Evolutionary conservation across 2,113 vertebrate genomes (phyloP), one percentile per base, ranked within the genome.

Genomic region (Xenopus borealis): DNA sequence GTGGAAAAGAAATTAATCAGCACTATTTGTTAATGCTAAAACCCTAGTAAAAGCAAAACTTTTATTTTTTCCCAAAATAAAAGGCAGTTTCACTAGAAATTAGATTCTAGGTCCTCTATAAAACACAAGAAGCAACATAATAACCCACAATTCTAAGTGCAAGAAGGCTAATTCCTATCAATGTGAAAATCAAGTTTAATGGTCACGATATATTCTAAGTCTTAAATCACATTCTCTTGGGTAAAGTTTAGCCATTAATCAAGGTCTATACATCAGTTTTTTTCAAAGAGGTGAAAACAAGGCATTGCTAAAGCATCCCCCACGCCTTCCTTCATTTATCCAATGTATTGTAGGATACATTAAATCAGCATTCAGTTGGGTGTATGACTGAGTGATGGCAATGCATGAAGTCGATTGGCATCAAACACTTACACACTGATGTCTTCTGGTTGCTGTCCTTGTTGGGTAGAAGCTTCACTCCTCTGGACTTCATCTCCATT

Each of bases 361-460:
- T 46, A 76, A 76, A 63, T 30, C n/a, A 40, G 71, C 27, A 80
- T 70, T 76, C 76, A 79, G 79, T 83, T 81, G 77, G 71, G 81
- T 83, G 80, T 75, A 17, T 65, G 75, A 53, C 33, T 17, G 58
- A 62, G 44, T 63, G 47, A 78, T 78, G 68, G 52, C 62, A 66
- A 71, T 78, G 68, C 59, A 69, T 76, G 72, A 69, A 69, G 57
- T 59, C 45, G 45, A 45, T 27, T 55, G 45, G 14, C 23, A 62
- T 7, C 44, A 12, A 69, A 78, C 45, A 98, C 97, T 95, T 94
- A 99, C 97, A 95, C 83, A 99, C 97, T 84, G 97, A 98, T 65
- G 96, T 95, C 92, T 99, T 99, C 92, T 97, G 97, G 87, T 94
- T 95, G 79, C 91, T 99, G 84, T 98, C 95, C 87, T 99, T 99